phyloP scores from a whole-genome alignment of 2,797 vertebrate species.

The Scleropages formosus region DNA sequence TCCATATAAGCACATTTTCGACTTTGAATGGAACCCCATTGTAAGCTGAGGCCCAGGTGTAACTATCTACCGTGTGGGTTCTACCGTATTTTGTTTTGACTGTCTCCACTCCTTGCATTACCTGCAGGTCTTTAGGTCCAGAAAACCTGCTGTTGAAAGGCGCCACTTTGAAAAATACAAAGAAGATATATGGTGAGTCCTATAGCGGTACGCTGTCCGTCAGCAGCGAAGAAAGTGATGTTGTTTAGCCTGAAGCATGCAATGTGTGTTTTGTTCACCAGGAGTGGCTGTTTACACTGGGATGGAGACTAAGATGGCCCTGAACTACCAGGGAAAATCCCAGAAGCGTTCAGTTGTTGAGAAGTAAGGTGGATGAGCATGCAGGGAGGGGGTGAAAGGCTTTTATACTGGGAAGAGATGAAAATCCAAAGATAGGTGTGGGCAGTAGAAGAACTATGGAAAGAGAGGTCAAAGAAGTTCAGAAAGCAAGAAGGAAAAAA shows the following conservation, averaged over 20 bases:
- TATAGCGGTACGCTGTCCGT: not conserved
- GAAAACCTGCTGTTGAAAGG: constrained; percentile 97
- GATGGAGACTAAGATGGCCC: constrained; percentile 99
- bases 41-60: no score
- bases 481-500: no score
- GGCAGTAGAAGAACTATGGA: not conserved
- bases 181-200: constrained; percentile 83
- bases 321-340: constrained; percentile 98
- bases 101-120: not conserved
- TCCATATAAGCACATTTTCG: no score
- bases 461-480: no score
- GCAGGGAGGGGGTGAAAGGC: not conserved
- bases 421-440: not conserved
- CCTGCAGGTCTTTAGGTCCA: constrained; percentile 87
- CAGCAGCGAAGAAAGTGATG: not conserved
- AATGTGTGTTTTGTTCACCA: constrained; percentile 46
- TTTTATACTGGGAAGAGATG: not conserved
- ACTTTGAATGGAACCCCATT: no score
- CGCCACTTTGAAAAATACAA: constrained; percentile 93
- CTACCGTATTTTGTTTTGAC: not conserved
- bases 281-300: constrained; percentile 96
- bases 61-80: not conserved
- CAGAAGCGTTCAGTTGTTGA: constrained; percentile 98
- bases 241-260: not conserved
- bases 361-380: constrained; percentile 74